A percentile compares a stretch with the other conserved stretches of the same genome.
Evolutionary conservation across 2,797 vertebrate genomes (phyloP).

Genomic region (Chiloscyllium punctatum): DNA sequence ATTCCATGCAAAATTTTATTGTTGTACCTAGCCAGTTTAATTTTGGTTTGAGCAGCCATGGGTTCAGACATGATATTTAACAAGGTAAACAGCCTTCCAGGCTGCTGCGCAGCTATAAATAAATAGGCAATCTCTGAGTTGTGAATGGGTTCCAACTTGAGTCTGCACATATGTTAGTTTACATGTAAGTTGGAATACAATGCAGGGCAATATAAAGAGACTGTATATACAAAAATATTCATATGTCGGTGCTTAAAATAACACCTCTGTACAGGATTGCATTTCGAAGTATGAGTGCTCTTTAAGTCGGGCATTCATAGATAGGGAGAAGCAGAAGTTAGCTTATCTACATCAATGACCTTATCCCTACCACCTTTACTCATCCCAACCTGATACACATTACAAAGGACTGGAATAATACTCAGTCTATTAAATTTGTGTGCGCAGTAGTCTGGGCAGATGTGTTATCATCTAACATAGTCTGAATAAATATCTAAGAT

Average conservation of each 20-base stretch:
- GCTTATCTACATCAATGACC: not conserved
- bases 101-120: not conserved
- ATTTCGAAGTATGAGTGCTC: too few relatives aligned
- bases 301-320: too few relatives aligned
- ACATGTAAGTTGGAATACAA: too few relatives aligned
- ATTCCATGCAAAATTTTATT: not conserved
- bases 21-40: not conserved
- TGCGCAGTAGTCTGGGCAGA: not conserved
- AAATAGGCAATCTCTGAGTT: too few relatives aligned
- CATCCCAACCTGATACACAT: not conserved
- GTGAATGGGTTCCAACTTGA: too few relatives aligned
- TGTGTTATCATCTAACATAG: not conserved
- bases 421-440: not conserved
- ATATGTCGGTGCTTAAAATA: too few relatives aligned
- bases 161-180: too few relatives aligned
- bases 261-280: too few relatives aligned
- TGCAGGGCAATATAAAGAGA: too few relatives aligned
- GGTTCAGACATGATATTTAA: not conserved
- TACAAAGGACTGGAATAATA: not conserved
- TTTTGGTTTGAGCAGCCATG: not conserved
- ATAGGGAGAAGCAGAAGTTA: not conserved
- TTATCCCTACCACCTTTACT: not conserved
- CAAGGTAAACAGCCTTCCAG: not conserved
- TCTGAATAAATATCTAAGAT: too few relatives aligned
- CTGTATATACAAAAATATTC: too few relatives aligned